Conservation (phyloP, 2,888 invertebrate genomes). For the Bembecia ichneumoniformis region DNA sequence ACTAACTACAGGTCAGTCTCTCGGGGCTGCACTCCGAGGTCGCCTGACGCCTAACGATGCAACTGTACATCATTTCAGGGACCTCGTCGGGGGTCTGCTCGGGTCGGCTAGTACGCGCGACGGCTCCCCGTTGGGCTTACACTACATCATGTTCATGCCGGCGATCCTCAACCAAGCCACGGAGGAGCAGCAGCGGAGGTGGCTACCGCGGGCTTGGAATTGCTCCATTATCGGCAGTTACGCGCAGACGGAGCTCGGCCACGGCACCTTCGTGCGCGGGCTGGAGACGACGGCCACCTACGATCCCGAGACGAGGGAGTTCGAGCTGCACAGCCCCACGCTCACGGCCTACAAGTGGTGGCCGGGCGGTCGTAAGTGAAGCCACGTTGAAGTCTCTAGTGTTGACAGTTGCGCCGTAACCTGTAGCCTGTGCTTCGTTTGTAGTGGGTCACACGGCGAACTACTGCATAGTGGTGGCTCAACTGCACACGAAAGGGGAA, state of each 20-base stretch:
- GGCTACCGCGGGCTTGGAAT: slow-evolving; percentile 86
- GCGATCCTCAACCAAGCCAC: slow-evolving; percentile 89
- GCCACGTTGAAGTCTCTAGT: too few species aligned
- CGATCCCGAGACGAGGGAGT: slow-evolving; percentile 85
- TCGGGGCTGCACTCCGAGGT: background rate
- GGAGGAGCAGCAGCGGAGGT: slow-evolving; percentile 86
- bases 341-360: slow-evolving; percentile 96
- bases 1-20: slow-evolving; percentile 77
- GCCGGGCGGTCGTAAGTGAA: slow-evolving; percentile 90
- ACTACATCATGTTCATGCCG: slow-evolving; percentile 94
- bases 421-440: slow-evolving; percentile 7
- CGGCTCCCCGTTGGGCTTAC: slow-evolving; percentile 80
- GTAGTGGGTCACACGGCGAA: slow-evolving; percentile 94
- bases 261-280: slow-evolving; percentile 94
- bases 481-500: slow-evolving; percentile 84
- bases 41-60: background rate
- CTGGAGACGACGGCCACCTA: slow-evolving; percentile 95
- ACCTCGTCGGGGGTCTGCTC: slow-evolving; percentile 74
- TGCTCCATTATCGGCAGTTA: slow-evolving; percentile 92
- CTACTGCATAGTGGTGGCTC: slow-evolving; percentile 92
- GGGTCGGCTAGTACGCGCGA: slow-evolving; percentile 74
- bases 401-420: too few species aligned
- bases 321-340: slow-evolving; percentile 89
- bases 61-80: slow-evolving; percentile 26
- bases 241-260: slow-evolving; percentile 96